These are phyloP conservation scores for Leptinotarsa juncta DNA, from an alignment of 2,888 invertebrate species.

Conservation along the genomic window DNA sequence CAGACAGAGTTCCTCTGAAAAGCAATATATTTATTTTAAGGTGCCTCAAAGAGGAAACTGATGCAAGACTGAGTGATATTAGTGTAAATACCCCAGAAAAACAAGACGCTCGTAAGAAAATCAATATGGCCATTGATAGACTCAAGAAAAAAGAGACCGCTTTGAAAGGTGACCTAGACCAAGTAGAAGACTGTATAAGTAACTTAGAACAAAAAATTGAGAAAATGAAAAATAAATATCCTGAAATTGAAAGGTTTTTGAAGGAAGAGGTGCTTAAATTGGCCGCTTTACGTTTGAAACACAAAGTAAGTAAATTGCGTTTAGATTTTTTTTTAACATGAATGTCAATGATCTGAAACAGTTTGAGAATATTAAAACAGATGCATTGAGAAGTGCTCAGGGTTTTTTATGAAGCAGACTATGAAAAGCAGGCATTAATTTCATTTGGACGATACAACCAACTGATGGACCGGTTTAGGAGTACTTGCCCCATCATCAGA, in stretches of 20 bases:
- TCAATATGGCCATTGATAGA: slow-evolving; percentile 54
- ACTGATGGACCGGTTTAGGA: no score
- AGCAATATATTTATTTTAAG: slow-evolving; percentile 41
- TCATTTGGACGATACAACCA: no score
- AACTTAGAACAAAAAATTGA: slow-evolving; percentile 52
- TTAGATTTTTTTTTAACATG: no score
- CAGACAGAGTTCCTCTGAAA: no score
- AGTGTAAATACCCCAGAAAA: slow-evolving; percentile 54
- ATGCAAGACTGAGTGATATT: slow-evolving; percentile 57
- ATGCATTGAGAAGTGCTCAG: no score
- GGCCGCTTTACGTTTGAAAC: slow-evolving; percentile 8
- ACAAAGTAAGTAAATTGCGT: slow-evolving; percentile 23
- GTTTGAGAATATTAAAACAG: no score
- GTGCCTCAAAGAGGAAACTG: slow-evolving; percentile 57
- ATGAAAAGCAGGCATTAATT: no score
- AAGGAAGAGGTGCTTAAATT: slow-evolving; percentile 45
- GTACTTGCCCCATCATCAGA: no score
- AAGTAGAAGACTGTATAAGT: slow-evolving; percentile 47
- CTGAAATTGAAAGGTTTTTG: slow-evolving; percentile 45
- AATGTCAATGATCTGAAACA: no score
- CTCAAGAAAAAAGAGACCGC: slow-evolving; percentile 53
- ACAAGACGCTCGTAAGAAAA: slow-evolving; percentile 52
- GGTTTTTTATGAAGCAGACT: no score
- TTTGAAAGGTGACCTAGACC: slow-evolving; percentile 48
- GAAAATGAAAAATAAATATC: slow-evolving; percentile 49